A percentile compares a stretch with the other conserved stretches of the same genome.
Evolutionary conservation across 1,140 invertebrate species (phyloP).

Genomic region (Ctenoplectra terminalis): DNA sequence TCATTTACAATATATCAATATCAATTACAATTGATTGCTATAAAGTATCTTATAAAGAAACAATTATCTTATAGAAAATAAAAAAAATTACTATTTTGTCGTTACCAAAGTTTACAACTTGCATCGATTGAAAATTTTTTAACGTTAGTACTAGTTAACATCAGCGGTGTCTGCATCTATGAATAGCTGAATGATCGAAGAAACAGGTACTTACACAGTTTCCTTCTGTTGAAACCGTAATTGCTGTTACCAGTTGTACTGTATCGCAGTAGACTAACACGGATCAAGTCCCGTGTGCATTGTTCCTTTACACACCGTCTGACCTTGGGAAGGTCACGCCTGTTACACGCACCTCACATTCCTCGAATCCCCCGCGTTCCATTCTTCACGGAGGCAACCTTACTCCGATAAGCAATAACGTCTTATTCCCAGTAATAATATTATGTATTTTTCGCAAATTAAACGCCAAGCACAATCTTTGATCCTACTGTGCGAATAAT

Average conservation of each 20-base stretch:
- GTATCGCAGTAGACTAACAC: constrained; percentile 40
- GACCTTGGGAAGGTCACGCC: constrained; percentile 78
- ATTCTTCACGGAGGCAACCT: constrained; percentile 39
- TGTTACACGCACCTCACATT: constrained; percentile 64
- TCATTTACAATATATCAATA: not conserved
- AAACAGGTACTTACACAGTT: not conserved
- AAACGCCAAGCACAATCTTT: not conserved
- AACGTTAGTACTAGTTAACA: not conserved
- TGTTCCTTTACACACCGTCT: constrained; percentile 71
- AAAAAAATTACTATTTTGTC: not conserved
- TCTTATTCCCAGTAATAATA: not conserved
- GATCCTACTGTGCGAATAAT: not conserved
- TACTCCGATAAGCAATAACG: constrained; percentile 42
- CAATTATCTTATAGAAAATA: no score
- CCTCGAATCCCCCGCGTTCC: constrained; percentile 55
- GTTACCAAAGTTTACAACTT: not conserved
- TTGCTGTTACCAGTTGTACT: constrained; percentile 27
- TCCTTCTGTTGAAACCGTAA: constrained; percentile 23
- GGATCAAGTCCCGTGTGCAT: constrained; percentile 60
- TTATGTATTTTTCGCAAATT: not conserved
- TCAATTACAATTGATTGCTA: not conserved
- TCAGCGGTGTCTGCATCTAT: not conserved
- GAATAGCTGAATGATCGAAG: constrained; percentile 5
- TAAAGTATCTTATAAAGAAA: no score
- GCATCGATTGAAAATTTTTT: not conserved